Base-by-base conservation (phyloP, 1,140 invertebrate genomes). In the Cheumatopsyche charites region DNA sequence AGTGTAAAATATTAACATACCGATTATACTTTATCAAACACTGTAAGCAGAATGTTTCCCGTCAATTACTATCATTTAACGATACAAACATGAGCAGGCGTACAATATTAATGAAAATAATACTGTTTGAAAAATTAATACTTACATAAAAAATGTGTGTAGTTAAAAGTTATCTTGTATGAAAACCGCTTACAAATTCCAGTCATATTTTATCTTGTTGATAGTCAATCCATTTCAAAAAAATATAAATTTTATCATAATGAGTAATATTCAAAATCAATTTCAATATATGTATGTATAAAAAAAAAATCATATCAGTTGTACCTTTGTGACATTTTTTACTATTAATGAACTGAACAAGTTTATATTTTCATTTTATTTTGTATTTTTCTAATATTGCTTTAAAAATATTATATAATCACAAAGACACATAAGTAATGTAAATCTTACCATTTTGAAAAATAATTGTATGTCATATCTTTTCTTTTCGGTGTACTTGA, bases 21-120 rank as follows among this genome's bases (percentile, higher is more conserved):
- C 12, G 23, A 58, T 58, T 58, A 26, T n/a, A 58, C 55, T 58
- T 62, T 41, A 43, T 42, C 62, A 63, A 63, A 63, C 62, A 63
- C 62, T 63, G 62, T 63, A 63, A 63, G 62, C 62, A 43, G 29
- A 63, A 41, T 58, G 41, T 63, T 63, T 63, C 62, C 62, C 42
- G 62, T 43, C 6, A 23, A 12, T 17, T n/a, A 47, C 13, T 7
- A n/a, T 47, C 7, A 23, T 58, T 25, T 6, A 12, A 25, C 23
- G 21, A 58, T 23, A 26, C 13, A 58, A 19, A 58, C 23, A 43
- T 15, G 29, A 3, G 9, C 6, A 63, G 1, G 19, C 13, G 42
- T 21, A 17, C 62, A 4, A 3, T 49, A 4, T 3, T 15, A 49
- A 5, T n/a, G 2, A 29, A 62, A 12, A 41, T 25, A 23, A 26